Evolutionary conservation across 2,113 vertebrate species (phyloP).

Genomic region (Callipepla californica): DNA sequence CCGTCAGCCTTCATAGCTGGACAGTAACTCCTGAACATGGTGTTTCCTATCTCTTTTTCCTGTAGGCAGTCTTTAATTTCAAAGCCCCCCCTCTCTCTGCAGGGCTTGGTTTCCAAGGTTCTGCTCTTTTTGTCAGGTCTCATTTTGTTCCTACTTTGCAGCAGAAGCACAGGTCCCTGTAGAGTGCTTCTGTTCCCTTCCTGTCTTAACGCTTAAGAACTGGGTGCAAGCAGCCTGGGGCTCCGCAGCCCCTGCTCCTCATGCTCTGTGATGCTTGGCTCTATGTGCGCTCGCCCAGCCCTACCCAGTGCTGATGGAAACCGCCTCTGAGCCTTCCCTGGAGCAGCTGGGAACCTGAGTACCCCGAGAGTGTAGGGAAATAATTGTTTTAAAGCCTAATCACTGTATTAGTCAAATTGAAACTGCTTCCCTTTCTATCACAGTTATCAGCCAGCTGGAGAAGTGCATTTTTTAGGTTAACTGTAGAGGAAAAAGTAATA

Average conservation of each 20-base stretch:
- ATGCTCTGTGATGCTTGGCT: background rate
- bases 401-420: conserved; percentile 9
- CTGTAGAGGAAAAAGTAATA: background rate
- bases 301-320: background rate
- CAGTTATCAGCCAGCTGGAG: conserved; percentile 31
- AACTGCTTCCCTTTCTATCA: conserved; percentile 1
- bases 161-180: background rate
- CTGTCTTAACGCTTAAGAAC: background rate
- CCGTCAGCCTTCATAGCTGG: background rate
- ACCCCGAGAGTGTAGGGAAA: background rate
- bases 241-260: background rate
- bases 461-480: conserved; percentile 26
- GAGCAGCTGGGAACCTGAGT: background rate
- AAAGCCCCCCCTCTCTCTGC: background rate
- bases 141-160: too few species aligned
- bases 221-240: background rate
- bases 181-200: background rate
- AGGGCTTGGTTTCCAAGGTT: background rate
- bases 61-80: background rate
- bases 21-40: too few species aligned
- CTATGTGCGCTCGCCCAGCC: too few species aligned
- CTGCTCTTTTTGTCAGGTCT: background rate
- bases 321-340: background rate
- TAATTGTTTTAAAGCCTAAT: background rate
- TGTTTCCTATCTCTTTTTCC: background rate